A percentile compares a stretch with the other conserved stretches of the same genome.
These are phyloP conservation scores for Mormyrops boulengeri DNA, from an alignment of 2,797 vertebrate species.

Conservation along the genomic window DNA sequence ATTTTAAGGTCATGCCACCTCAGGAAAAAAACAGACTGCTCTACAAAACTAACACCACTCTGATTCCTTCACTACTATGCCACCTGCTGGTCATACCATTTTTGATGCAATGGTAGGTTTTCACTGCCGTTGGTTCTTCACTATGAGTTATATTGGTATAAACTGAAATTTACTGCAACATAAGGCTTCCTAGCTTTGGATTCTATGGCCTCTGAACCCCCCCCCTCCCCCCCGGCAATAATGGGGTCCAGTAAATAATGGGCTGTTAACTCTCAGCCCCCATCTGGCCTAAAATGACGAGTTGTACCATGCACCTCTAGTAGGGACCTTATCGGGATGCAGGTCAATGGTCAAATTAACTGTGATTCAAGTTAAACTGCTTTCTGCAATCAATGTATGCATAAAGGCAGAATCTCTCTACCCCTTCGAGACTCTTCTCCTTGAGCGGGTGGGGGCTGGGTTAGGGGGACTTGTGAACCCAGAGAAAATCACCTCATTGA, in stretches of 20 bases:
- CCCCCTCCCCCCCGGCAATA: not conserved
- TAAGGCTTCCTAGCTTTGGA: not conserved
- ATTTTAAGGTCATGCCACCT: not conserved
- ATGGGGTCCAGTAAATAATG: not conserved
- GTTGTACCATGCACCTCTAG: not conserved
- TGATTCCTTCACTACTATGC: not conserved
- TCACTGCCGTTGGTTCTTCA: not conserved
- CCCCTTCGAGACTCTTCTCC: not conserved
- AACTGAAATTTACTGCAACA: not conserved
- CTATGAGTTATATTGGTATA: not conserved
- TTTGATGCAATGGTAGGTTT: not conserved
- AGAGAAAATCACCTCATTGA: conserved; percentile 7
- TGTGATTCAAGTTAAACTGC: not conserved
- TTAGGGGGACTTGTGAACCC: not conserved
- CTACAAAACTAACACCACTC: not conserved
- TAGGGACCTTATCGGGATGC: not conserved
- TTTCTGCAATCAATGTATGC: conserved; percentile 7
- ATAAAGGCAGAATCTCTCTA: not conserved
- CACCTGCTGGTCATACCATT: not conserved
- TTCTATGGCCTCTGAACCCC: not conserved
- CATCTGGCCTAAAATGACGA: not conserved
- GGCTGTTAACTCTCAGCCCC: not conserved
- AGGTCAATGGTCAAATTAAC: not conserved
- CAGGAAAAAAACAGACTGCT: not conserved
- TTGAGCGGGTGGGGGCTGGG: not conserved